Evolutionary conservation across 2,797 vertebrate genomes (phyloP).

Genomic region (Tadarida brasiliensis): DNA sequence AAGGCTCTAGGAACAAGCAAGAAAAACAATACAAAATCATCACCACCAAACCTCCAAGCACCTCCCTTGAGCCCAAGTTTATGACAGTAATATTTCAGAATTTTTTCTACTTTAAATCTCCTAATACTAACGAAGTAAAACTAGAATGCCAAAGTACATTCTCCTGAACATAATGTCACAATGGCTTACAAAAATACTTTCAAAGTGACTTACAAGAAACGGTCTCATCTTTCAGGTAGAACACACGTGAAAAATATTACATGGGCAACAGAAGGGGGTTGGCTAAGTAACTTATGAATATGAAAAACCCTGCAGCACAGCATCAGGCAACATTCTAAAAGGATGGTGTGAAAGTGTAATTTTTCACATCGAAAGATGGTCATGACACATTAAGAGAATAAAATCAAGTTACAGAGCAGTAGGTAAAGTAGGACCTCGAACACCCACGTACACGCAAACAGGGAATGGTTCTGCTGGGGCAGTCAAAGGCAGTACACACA

Average conservation of each 20-base stretch:
- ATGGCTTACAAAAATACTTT: neutral
- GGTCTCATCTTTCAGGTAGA: slow-evolving; percentile 4
- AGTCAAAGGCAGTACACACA: neutral
- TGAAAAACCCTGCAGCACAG: neutral
- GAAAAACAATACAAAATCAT: slow-evolving; percentile 10
- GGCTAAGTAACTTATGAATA: neutral
- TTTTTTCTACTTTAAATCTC: slow-evolving; percentile 6
- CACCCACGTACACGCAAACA: neutral
- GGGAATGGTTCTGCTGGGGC: neutral
- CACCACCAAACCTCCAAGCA: neutral
- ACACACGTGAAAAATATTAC: neutral
- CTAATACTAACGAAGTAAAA: slow-evolving; percentile 49
- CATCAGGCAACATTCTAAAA: slow-evolving; percentile 19
- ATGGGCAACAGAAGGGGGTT: neutral
- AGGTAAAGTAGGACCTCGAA: neutral
- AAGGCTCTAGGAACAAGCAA: neutral
- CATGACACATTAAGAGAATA: neutral
- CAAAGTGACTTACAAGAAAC: slow-evolving; percentile 5
- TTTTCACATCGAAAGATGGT: neutral
- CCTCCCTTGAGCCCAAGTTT: neutral
- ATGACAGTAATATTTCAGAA: neutral
- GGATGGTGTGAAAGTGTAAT: neutral
- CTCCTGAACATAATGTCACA: slow-evolving; percentile 3
- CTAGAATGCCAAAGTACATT: neutral
- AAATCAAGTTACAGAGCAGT: slow-evolving; percentile 7